Evolutionary conservation across 2,888 invertebrate genomes (phyloP).

Genomic region (Bellardia pandia): DNA sequence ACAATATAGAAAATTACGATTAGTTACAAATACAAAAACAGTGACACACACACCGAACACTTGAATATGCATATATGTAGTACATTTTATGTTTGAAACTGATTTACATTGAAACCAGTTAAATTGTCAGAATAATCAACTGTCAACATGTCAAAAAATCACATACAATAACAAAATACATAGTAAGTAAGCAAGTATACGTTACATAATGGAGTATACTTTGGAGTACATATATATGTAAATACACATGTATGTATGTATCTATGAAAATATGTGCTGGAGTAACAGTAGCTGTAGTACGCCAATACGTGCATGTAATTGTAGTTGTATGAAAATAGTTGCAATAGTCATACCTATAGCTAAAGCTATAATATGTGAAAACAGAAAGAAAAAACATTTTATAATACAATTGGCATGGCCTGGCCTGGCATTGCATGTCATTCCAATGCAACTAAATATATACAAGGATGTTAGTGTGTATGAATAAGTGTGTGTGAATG

Average conservation of each 20-base stretch:
- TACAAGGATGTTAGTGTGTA: conserved; percentile 3
- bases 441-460: conserved; percentile 27
- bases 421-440: conserved; percentile 53
- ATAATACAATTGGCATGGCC: conserved; percentile 52
- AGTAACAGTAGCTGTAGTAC: conserved; percentile 49
- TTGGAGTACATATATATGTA: not conserved
- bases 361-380: not conserved
- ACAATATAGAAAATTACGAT: conserved; percentile 53
- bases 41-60: not conserved
- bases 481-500: not conserved
- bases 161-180: conserved; percentile 58
- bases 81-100: conserved; percentile 77
- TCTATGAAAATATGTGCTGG: conserved; percentile 10
- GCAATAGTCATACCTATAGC: not conserved
- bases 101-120: conserved; percentile 84
- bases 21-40: conserved; percentile 25
- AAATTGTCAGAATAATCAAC: conserved; percentile 84
- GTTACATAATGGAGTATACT: not conserved
- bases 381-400: conserved; percentile 2
- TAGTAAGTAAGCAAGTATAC: conserved; percentile 2
- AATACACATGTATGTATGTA: not conserved
- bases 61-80: conserved; percentile 4
- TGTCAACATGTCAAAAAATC: conserved; percentile 83
- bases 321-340: conserved; percentile 6
- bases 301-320: not conserved